Conservation (phyloP, 2,888 invertebrate genomes). For the Mactromeris polynyma region DNA sequence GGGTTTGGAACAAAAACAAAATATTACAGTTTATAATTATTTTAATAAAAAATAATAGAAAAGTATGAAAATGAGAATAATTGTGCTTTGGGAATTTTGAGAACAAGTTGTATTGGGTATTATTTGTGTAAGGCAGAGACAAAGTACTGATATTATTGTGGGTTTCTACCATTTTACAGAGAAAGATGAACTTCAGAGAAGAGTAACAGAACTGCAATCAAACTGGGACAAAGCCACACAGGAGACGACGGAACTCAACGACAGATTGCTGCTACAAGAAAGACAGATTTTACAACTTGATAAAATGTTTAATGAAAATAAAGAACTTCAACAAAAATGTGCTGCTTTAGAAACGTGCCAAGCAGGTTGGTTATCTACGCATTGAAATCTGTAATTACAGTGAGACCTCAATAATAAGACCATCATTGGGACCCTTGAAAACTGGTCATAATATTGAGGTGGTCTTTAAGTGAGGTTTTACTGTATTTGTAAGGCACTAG, state of each 20-base stretch:
- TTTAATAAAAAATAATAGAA: too few species aligned
- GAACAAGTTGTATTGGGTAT: too few species aligned
- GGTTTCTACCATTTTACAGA: constrained; percentile 55
- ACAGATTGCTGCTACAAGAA: constrained; percentile 65
- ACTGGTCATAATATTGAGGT: too few species aligned
- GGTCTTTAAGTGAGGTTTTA: too few species aligned
- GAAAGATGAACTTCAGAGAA: constrained; percentile 56
- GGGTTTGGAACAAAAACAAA: too few species aligned
- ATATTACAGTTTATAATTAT: too few species aligned
- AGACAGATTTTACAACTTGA: constrained; percentile 67
- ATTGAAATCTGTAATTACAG: not conserved
- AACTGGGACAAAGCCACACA: constrained; percentile 44
- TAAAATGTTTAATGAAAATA: constrained; percentile 67
- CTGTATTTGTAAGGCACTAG: not conserved
- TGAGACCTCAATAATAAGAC: too few species aligned
- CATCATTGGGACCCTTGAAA: too few species aligned
- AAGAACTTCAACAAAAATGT: constrained; percentile 70
- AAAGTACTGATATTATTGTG: too few species aligned
- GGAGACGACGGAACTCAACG: constrained; percentile 71
- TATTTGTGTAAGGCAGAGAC: too few species aligned
- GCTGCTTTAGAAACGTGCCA: constrained; percentile 59
- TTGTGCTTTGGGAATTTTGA: too few species aligned
- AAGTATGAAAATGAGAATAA: too few species aligned
- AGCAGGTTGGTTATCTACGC: constrained; percentile 34
- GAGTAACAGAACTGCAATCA: constrained; percentile 64